phyloP scores from a whole-genome alignment of 2,113 vertebrate genomes.

The Nothobranchius furzeri region DNA sequence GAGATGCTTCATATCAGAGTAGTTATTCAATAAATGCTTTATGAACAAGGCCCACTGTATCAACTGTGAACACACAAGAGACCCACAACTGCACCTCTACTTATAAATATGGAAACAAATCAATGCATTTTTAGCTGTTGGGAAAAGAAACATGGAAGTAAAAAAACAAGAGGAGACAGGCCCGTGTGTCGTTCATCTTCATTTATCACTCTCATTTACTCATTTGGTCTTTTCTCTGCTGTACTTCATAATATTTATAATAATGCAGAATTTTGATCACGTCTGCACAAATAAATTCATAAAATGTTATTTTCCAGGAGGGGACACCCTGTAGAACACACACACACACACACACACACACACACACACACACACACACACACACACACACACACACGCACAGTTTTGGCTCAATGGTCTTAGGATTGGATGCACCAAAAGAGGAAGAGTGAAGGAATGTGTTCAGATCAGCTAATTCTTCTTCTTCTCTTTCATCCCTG shows the following conservation, averaged over 20 bases:
- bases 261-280: too few species aligned
- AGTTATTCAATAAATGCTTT: constrained; percentile 55
- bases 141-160: constrained; percentile 54
- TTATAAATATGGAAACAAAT: constrained; percentile 79
- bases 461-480: constrained; percentile 73
- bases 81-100: constrained; percentile 49
- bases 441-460: constrained; percentile 53
- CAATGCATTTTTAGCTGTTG: constrained; percentile 74
- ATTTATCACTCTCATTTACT: too few species aligned
- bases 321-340: constrained; percentile 16
- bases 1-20: constrained; percentile 58
- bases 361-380: constrained; percentile 11
- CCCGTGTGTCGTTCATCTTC: constrained; percentile 67
- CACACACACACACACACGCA: constrained; percentile 6
- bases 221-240: too few species aligned
- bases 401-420: neutral
- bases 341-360: too few species aligned
- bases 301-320: constrained; percentile 24
- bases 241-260: too few species aligned
- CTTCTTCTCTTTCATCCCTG: too few species aligned
- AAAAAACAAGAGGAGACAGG: constrained; percentile 58
- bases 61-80: constrained; percentile 68
- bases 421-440: constrained; percentile 11
- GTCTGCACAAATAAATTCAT: constrained; percentile 66
- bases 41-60: constrained; percentile 38